Evolutionary conservation across 2,888 invertebrate species (phyloP), one percentile per base, ranked within the genome.

Genomic region (Athripsodes cinereus): DNA sequence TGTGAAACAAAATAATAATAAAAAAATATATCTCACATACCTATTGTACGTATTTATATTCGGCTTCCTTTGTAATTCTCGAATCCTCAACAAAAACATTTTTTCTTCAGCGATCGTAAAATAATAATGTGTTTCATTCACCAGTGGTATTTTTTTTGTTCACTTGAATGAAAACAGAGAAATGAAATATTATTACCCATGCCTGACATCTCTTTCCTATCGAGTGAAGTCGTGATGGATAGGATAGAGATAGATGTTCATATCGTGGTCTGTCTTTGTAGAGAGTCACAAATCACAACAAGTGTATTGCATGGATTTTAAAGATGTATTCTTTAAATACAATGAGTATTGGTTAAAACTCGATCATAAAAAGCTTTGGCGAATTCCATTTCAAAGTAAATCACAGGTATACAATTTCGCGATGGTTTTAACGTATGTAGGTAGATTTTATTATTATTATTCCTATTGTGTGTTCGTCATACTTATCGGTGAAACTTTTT

Each of bases 121-220:
- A 60, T 60, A 57, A 60, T 60, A 60, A 60, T 60, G 60, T 48
- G 53, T 31, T 56, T 49, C 60, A 60, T 60, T 60, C 60, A 60
- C 48, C 53, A 52, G 50, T 22, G 60, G 60, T 53, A 60, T 60
- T 60, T 57, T n/a, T 54, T 57, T 60, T 57, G 57, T 57, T 60
- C 60, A 26, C 34, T 18, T 47, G 57, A 54, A 57, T 53, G 54
- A 57, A 54, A 50, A 18, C 21, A 47, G 20, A 49, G 50, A 48
- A 40, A 20, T 49, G 26, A 57, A 35, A 21, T 21, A 18, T 35
- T 19, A 40, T 35, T 19, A 40, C 40, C 13, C 16, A 40, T 3
- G 40, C 13, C 5, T 3, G 40, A 40, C 16, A 13, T 40, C 40
- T 13, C 13, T 13, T 40, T 16, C 40, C 13, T 40, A 5, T 8